These are phyloP conservation scores for Limnephilus marmoratus DNA, from an alignment of 2,888 invertebrate genomes.

Conservation along the genomic window DNA sequence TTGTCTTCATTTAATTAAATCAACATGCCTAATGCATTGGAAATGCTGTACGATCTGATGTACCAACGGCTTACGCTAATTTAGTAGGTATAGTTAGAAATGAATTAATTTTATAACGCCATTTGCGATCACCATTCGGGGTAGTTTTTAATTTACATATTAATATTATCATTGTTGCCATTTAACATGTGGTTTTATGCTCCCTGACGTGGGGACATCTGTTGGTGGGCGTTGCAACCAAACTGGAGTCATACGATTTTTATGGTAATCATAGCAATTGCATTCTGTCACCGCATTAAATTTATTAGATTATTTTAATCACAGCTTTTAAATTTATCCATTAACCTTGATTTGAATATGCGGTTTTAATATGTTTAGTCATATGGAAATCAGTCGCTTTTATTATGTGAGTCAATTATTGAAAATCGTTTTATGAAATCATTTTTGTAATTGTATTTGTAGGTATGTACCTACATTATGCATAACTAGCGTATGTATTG, in stretches of 20 bases:
- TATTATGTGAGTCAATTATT: background rate
- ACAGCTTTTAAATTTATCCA: background rate
- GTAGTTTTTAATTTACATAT: constrained; percentile 35
- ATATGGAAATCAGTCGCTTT: background rate
- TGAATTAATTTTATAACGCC: constrained; percentile 21
- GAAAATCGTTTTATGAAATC: background rate
- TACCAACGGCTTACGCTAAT: background rate
- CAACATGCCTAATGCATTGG: background rate
- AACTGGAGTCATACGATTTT: constrained; percentile 34
- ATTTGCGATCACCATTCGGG: background rate
- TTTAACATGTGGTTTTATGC: constrained; percentile 32
- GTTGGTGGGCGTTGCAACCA: constrained; percentile 42
- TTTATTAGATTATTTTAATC: constrained; percentile 39
- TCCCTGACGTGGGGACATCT: constrained; percentile 32
- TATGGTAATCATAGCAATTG: constrained; percentile 24
- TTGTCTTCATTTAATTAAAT: too few species aligned
- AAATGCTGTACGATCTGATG: background rate
- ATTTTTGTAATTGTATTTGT: too few species aligned
- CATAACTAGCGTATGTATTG: too few species aligned
- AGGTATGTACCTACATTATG: too few species aligned
- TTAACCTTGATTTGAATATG: constrained; percentile 3
- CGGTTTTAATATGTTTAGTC: background rate
- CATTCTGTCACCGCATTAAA: constrained; percentile 27
- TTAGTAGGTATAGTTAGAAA: background rate
- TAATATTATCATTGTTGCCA: background rate